These are phyloP conservation scores for Dolichotis patagonum DNA, from an alignment of 2,113 vertebrate genomes.

Conservation along the genomic window DNA sequence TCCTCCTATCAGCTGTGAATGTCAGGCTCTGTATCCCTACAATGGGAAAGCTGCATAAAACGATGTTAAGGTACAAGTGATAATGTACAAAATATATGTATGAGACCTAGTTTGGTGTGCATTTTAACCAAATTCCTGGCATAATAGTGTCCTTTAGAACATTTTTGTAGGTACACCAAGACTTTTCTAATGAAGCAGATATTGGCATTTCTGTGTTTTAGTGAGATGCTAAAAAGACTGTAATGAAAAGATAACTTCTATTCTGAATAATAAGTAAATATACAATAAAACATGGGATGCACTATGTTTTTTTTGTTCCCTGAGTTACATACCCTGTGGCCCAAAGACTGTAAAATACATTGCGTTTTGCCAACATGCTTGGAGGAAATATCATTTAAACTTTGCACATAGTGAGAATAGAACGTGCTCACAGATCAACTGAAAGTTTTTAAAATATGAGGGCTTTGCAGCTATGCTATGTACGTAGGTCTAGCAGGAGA, in stretches of 20 bases:
- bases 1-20: not conserved
- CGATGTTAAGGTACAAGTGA: not conserved
- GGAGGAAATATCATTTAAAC: conserved; percentile 55
- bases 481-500: not conserved
- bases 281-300: not conserved
- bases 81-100: not conserved
- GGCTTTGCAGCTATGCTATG: not conserved
- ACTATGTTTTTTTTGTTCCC: not conserved
- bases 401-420: conserved; percentile 35
- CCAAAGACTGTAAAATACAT: conserved; percentile 4
- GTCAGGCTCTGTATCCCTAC: not conserved
- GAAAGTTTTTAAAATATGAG: conserved; percentile 1
- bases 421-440: conserved; percentile 65
- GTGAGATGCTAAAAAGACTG: not conserved
- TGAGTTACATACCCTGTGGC: conserved; percentile 53
- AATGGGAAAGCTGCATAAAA: not conserved
- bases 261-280: conserved; percentile 39
- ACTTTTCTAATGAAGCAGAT: conserved; percentile 26
- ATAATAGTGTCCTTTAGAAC: not conserved
- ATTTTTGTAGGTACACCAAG: not conserved
- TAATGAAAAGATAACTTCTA: conserved; percentile 30
- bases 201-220: not conserved
- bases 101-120: not conserved
- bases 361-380: not conserved
- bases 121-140: not conserved